phyloP scores from a whole-genome alignment of 1,140 invertebrate genomes.

The Melipona quadrifasciata region DNA sequence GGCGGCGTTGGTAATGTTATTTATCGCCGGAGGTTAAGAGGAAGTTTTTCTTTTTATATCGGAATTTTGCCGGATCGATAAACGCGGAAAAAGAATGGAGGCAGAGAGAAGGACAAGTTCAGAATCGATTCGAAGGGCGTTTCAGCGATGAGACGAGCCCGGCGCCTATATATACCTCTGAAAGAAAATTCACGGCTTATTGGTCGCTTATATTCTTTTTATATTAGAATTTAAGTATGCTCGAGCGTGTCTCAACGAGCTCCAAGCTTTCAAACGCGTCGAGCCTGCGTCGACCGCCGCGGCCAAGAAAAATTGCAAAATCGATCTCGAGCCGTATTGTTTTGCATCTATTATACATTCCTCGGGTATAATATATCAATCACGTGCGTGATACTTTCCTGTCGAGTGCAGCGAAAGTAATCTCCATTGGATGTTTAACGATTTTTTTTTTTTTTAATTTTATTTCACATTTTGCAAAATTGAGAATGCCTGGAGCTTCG shows the following conservation, averaged over 20 bases:
- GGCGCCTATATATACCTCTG: neutral
- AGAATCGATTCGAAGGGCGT: slow-evolving; percentile 6
- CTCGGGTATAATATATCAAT: neutral
- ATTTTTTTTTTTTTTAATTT: too few relatives aligned
- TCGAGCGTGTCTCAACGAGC: neutral
- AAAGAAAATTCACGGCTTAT: slow-evolving; percentile 32
- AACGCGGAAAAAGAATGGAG: neutral
- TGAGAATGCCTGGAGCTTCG: too few relatives aligned
- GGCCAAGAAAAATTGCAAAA: neutral
- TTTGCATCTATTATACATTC: neutral
- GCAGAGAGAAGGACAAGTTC: slow-evolving; percentile 7
- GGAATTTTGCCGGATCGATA: neutral
- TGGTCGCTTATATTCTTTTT: slow-evolving; percentile 30
- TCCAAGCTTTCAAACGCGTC: too few relatives aligned
- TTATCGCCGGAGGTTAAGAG: neutral
- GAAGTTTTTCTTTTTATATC: neutral
- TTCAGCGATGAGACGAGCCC: neutral
- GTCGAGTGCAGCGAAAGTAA: too few relatives aligned
- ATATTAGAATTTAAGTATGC: slow-evolving; percentile 30
- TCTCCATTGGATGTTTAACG: too few relatives aligned
- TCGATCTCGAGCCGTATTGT: slow-evolving; percentile 1
- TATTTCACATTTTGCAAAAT: too few relatives aligned
- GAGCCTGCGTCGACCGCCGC: neutral
- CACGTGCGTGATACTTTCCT: too few relatives aligned
- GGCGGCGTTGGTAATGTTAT: neutral